Percentiles rank a stretch among this genome's conserved stretches.
phyloP scores from a whole-genome alignment of 2,888 invertebrate genomes.

The Digitonthophagus gazella region DNA sequence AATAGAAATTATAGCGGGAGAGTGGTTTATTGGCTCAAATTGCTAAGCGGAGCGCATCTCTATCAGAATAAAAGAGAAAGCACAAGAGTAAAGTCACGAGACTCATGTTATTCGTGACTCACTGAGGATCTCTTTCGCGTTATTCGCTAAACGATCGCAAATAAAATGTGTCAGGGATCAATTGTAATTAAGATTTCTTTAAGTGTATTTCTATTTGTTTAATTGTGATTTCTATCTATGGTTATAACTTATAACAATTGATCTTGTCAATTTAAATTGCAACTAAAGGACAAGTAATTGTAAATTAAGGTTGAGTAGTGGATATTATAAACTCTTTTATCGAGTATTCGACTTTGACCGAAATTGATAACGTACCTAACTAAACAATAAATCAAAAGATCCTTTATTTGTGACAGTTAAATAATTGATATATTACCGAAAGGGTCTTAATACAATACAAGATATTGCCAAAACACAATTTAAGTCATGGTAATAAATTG shows the following conservation, averaged over 20 bases:
- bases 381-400: neutral
- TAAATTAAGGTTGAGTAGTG: neutral
- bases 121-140: neutral
- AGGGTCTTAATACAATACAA: neutral
- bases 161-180: too few relatives aligned
- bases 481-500: neutral
- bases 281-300: neutral
- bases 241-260: neutral
- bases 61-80: neutral
- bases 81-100: neutral
- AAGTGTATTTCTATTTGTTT: too few relatives aligned
- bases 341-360: too few relatives aligned
- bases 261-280: neutral
- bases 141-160: too few relatives aligned
- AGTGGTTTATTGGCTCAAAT: neutral
- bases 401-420: neutral
- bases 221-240: too few relatives aligned
- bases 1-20: neutral
- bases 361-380: neutral
- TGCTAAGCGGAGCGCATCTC: neutral
- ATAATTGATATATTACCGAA: neutral
- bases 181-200: too few relatives aligned
- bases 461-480: neutral
- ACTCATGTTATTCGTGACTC: neutral
- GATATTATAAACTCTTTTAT: neutral